Percentiles rank a stretch among this genome's conserved stretches.
phyloP scores from a whole-genome alignment of 2,888 invertebrate genomes.

The Zootermopsis nevadensis region DNA sequence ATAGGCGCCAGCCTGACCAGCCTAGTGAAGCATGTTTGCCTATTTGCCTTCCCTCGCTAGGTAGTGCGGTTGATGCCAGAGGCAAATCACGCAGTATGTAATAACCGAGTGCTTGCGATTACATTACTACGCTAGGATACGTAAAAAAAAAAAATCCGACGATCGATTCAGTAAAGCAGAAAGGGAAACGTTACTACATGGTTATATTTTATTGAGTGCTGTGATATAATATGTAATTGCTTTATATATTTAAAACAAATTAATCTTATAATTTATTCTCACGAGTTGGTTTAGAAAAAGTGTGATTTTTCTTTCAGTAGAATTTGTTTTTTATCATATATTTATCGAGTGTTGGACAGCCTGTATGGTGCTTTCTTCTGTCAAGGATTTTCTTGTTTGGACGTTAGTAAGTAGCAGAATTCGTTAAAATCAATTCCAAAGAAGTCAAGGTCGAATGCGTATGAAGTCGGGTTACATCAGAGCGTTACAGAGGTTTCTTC shows the following conservation, averaged over 20 bases:
- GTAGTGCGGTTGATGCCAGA: neutral
- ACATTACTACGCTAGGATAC: neutral
- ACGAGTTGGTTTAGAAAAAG: neutral
- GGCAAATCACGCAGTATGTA: neutral
- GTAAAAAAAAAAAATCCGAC: neutral
- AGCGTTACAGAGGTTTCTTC: neutral
- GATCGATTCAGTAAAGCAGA: neutral
- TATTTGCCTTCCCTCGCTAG: neutral
- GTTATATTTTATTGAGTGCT: neutral
- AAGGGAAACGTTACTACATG: neutral
- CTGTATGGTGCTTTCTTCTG: neutral
- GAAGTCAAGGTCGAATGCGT: neutral
- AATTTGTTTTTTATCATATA: neutral
- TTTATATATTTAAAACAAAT: neutral
- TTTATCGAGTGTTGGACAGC: neutral
- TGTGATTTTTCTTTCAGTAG: neutral
- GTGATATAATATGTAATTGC: neutral
- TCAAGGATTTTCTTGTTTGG: neutral
- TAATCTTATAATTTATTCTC: neutral
- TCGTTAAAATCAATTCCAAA: neutral
- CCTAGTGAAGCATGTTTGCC: slow-evolving; percentile 13
- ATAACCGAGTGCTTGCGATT: neutral
- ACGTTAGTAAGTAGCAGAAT: neutral
- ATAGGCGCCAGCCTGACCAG: slow-evolving; percentile 7
- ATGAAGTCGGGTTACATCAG: neutral